Evolutionary conservation across 2,888 invertebrate species (phyloP).

Genomic region (Microplitis manilae): DNA sequence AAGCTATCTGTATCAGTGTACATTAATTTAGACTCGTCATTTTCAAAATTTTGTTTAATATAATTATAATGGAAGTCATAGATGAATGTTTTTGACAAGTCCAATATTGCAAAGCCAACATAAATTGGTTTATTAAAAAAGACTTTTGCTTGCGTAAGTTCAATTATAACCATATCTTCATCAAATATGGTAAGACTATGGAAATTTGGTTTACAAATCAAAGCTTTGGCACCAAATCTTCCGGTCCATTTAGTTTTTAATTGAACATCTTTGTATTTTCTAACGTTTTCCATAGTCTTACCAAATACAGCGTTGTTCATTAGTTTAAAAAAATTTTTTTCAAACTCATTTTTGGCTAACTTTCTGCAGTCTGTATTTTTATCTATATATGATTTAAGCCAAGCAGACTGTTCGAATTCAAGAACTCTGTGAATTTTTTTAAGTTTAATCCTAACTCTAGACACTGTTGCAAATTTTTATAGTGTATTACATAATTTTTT

Average conservation of each 20-base stretch:
- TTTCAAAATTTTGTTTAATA: conserved; percentile 32
- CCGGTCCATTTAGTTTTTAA: too few species aligned
- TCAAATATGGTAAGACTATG: conserved; percentile 57
- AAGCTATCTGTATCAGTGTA: conserved; percentile 42
- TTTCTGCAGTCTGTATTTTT: conserved; percentile 57
- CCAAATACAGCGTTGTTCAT: conserved; percentile 37
- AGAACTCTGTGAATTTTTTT: conserved; percentile 57
- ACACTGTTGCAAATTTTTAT: conserved; percentile 60
- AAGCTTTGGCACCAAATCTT: too few species aligned
- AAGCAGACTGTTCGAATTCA: conserved; percentile 60
- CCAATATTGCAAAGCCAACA: conserved; percentile 42
- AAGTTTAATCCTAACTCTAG: conserved; percentile 51
- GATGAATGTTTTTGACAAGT: conserved; percentile 43
- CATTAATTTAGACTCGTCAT: conserved; percentile 33
- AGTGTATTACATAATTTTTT: conserved; percentile 59
- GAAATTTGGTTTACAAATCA: conserved; percentile 57
- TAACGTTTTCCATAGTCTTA: conserved; percentile 32
- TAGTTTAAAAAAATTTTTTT: conserved; percentile 33
- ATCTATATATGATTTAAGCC: conserved; percentile 56
- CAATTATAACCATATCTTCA: conserved; percentile 62
- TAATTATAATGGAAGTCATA: conserved; percentile 51
- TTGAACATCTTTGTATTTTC: conserved; percentile 61
- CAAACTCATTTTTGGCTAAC: neutral
- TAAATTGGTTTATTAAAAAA: conserved; percentile 49
- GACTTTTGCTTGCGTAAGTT: conserved; percentile 49